A percentile compares a stretch with the other conserved stretches of the same genome.
Evolutionary conservation across 2,888 invertebrate genomes (phyloP).

Genomic region (Liopterus haemorrhoidalis): DNA sequence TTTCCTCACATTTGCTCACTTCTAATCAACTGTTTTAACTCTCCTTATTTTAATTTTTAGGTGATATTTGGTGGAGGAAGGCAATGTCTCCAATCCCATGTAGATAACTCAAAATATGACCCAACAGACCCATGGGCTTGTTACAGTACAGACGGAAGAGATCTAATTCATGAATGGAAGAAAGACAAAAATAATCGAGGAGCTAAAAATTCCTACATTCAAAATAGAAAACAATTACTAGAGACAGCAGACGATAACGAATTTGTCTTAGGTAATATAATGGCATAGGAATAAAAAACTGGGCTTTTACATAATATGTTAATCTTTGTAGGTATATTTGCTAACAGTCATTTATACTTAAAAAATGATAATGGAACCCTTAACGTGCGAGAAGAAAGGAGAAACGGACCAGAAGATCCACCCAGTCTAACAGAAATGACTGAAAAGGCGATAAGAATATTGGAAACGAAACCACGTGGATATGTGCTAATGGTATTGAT

Average conservation of each 20-base stretch:
- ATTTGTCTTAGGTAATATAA: slow-evolving; percentile 67
- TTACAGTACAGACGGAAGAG: slow-evolving; percentile 62
- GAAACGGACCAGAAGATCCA: slow-evolving; percentile 59
- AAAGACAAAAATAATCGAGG: slow-evolving; percentile 46
- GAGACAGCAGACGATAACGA: slow-evolving; percentile 56
- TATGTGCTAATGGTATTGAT: slow-evolving; percentile 62
- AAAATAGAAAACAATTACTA: slow-evolving; percentile 61
- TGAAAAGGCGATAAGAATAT: slow-evolving; percentile 63
- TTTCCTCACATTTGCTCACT: background rate
- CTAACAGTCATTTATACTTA: slow-evolving; percentile 37
- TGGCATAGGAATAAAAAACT: background rate
- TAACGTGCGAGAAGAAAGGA: slow-evolving; percentile 64
- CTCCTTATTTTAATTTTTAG: slow-evolving; percentile 42
- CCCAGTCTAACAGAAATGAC: slow-evolving; percentile 80
- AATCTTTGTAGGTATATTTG: slow-evolving; percentile 60
- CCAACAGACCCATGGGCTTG: slow-evolving; percentile 49
- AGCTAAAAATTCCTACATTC: slow-evolving; percentile 55
- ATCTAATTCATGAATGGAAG: slow-evolving; percentile 69
- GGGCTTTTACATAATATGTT: background rate
- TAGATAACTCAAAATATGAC: slow-evolving; percentile 49
- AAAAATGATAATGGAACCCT: slow-evolving; percentile 61
- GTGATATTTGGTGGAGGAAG: slow-evolving; percentile 85
- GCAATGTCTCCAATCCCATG: slow-evolving; percentile 60
- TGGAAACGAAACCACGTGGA: slow-evolving; percentile 60
- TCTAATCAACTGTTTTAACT: too few relatives aligned